phyloP scores from a whole-genome alignment of 1,140 invertebrate species.

The Drosophila dunni region DNA sequence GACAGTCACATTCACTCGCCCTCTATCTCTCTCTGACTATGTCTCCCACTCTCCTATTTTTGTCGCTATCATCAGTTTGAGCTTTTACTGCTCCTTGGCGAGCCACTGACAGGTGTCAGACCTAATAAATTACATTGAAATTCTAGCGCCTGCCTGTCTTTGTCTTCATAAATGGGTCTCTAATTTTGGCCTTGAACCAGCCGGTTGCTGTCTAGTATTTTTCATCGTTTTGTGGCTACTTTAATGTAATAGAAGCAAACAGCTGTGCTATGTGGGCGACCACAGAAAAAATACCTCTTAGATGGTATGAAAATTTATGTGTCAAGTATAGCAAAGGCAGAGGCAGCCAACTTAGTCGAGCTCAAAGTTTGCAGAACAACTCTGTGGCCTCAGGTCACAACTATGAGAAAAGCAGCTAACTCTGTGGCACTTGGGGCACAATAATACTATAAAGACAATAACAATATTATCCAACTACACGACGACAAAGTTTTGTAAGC shows the following conservation, averaged over 20 bases:
- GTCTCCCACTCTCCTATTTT: neutral
- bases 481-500: neutral
- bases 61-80: slow-evolving; percentile 49
- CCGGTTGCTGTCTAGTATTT: slow-evolving; percentile 25
- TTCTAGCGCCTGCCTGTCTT: slow-evolving; percentile 41
- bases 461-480: slow-evolving; percentile 57
- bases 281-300: slow-evolving; percentile 46
- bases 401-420: slow-evolving; percentile 39
- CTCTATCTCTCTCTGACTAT: neutral
- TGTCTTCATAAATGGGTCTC: slow-evolving; percentile 50
- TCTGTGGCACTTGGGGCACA: slow-evolving; percentile 70
- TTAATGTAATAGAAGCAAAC: slow-evolving; percentile 15
- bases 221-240: slow-evolving; percentile 45
- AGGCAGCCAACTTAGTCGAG: slow-evolving; percentile 12
- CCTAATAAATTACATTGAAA: slow-evolving; percentile 64
- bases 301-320: slow-evolving; percentile 72
- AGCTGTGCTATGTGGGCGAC: slow-evolving; percentile 38
- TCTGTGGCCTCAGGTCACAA: slow-evolving; percentile 54
- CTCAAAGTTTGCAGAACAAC: slow-evolving; percentile 58
- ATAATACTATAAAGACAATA: slow-evolving; percentile 66
- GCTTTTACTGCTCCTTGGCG: slow-evolving; percentile 44
- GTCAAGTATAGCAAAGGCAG: slow-evolving; percentile 49
- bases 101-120: slow-evolving; percentile 67
- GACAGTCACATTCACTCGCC: too few relatives aligned
- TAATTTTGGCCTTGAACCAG: slow-evolving; percentile 53